A percentile compares a stretch with the other conserved stretches of the same genome.
phyloP scores from a whole-genome alignment of 2,888 invertebrate genomes.

The Drosophila emarginata region DNA sequence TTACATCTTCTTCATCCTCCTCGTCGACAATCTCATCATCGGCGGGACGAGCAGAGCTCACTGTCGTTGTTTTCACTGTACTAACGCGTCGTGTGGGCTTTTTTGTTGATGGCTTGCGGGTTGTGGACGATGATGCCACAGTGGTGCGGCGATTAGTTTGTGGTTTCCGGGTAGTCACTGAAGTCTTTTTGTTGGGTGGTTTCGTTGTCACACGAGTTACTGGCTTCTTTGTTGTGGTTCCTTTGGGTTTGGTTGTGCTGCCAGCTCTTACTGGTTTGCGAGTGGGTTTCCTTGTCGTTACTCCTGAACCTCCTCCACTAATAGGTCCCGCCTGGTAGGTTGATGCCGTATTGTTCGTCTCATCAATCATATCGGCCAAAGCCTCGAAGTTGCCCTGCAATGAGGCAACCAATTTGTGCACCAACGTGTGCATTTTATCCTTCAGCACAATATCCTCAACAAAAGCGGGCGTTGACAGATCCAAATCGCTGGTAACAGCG shows the following conservation, averaged over 20 bases:
- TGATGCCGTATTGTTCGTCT: slow-evolving; percentile 76
- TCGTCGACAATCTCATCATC: slow-evolving; percentile 78
- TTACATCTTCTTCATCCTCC: slow-evolving; percentile 78
- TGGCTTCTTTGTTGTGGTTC: slow-evolving; percentile 77
- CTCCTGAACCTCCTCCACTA: slow-evolving; percentile 36
- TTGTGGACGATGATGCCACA: slow-evolving; percentile 82
- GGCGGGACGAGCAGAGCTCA: slow-evolving; percentile 63
- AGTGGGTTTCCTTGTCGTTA: slow-evolving; percentile 72
- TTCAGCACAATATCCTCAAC: slow-evolving; percentile 89
- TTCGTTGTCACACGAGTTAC: slow-evolving; percentile 77
- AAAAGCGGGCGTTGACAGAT: slow-evolving; percentile 90
- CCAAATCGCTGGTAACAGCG: slow-evolving; percentile 84
- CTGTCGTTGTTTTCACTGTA: slow-evolving; percentile 79
- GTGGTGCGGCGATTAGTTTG: slow-evolving; percentile 71
- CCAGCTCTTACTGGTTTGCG: slow-evolving; percentile 69
- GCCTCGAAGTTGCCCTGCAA: slow-evolving; percentile 92
- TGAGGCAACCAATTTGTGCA: slow-evolving; percentile 92
- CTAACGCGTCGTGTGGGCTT: slow-evolving; percentile 75
- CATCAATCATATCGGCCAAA: slow-evolving; percentile 89
- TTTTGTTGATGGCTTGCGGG: slow-evolving; percentile 81
- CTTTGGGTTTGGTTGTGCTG: slow-evolving; percentile 67
- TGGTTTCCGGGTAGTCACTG: slow-evolving; percentile 75
- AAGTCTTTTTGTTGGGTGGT: slow-evolving; percentile 70
- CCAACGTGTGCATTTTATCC: slow-evolving; percentile 91
- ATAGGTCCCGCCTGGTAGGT: slow-evolving; percentile 59